Conservation (phyloP, 1,140 invertebrate species). For the Procambarus virginalis region DNA sequence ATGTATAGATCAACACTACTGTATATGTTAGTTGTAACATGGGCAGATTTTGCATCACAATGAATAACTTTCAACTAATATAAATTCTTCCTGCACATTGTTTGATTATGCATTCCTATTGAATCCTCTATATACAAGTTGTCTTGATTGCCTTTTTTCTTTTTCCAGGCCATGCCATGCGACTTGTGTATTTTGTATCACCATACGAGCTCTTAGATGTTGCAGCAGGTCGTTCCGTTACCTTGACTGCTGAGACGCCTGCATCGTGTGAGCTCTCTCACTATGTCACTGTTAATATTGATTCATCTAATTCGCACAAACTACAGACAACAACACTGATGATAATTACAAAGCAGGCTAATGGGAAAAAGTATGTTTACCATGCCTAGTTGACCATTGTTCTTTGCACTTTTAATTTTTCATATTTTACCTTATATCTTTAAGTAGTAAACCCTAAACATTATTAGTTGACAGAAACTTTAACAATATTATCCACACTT, state of each 20-base stretch:
- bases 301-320: slow-evolving; percentile 90
- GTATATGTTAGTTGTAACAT: too few species aligned
- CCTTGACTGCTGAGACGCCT: slow-evolving; percentile 83
- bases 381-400: background rate
- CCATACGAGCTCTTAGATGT: slow-evolving; percentile 92
- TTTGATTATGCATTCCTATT: too few species aligned
- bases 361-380: slow-evolving; percentile 82
- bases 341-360: slow-evolving; percentile 82
- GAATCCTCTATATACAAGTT: too few species aligned
- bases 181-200: slow-evolving; percentile 95
- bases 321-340: slow-evolving; percentile 88
- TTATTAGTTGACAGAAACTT: too few species aligned
- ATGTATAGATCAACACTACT: too few species aligned
- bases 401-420: background rate
- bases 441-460: background rate
- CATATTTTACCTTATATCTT: background rate
- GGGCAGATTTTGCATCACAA: too few species aligned
- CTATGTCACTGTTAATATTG: slow-evolving; percentile 91
- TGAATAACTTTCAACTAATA: too few species aligned
- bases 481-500: too few species aligned
- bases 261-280: slow-evolving; percentile 85
- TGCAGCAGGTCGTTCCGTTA: slow-evolving; percentile 82
- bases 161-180: slow-evolving; percentile 88
- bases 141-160: background rate
- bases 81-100: too few species aligned